phyloP scores from a whole-genome alignment of 1,140 invertebrate genomes.

The Physella acuta region DNA sequence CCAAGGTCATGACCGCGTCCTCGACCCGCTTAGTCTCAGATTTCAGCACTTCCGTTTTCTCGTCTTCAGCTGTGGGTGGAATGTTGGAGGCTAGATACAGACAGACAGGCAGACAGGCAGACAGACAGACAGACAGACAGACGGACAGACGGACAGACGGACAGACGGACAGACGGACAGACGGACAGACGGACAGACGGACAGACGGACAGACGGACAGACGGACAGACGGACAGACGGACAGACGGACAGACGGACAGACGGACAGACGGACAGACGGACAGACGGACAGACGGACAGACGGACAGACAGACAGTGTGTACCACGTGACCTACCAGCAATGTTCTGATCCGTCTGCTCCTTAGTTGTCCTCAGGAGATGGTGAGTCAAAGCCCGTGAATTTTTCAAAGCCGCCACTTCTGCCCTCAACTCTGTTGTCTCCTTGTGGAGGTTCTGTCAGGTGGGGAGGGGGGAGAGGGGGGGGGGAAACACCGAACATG shows the following conservation, averaged over 20 bases:
- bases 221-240: slow-evolving; percentile 23
- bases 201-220: slow-evolving; percentile 25
- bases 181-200: slow-evolving; percentile 22
- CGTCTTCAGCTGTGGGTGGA: slow-evolving; percentile 16
- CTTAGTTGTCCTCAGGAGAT: slow-evolving; percentile 19
- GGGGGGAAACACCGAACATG: too few relatives aligned
- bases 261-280: slow-evolving; percentile 26
- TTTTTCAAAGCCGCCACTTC: slow-evolving; percentile 21
- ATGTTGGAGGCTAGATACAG: too few relatives aligned
- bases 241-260: slow-evolving; percentile 23
- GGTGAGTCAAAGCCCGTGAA: slow-evolving; percentile 18
- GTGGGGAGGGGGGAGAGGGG: too few relatives aligned
- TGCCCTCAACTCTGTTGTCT: slow-evolving; percentile 10
- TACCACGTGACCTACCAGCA: not conserved
- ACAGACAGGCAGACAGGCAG: slow-evolving; percentile 25
- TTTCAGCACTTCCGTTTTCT: slow-evolving; percentile 16
- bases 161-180: slow-evolving; percentile 15
- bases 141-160: slow-evolving; percentile 22
- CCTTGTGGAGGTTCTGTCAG: slow-evolving; percentile 11
- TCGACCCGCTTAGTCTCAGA: slow-evolving; percentile 15
- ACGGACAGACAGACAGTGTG: slow-evolving; percentile 22
- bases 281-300: slow-evolving; percentile 29
- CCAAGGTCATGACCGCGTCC: slow-evolving; percentile 18
- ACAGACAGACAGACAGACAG: slow-evolving; percentile 29
- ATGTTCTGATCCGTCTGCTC: slow-evolving; percentile 21